Conservation (phyloP, 2,888 invertebrate species). For the Drosophila phalerata region DNA sequence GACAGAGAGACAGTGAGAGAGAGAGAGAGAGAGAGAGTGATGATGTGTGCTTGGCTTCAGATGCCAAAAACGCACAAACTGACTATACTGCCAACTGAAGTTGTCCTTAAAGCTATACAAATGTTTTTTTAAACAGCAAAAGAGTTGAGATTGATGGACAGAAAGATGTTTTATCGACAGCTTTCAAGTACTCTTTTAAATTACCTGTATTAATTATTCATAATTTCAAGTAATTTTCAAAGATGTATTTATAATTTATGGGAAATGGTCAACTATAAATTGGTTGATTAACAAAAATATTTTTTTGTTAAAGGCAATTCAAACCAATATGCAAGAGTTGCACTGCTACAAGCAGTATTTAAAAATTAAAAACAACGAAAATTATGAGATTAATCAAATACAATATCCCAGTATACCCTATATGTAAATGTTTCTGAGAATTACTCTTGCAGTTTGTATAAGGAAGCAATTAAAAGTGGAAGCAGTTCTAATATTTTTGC, state of each 20-base stretch:
- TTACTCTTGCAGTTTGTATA: too few species aligned
- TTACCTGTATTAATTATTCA: neutral
- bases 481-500: too few species aligned
- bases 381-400: too few species aligned
- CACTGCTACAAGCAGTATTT: neutral
- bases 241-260: neutral
- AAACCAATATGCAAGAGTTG: neutral
- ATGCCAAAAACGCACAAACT: neutral
- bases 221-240: neutral
- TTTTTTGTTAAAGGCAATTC: too few species aligned
- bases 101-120: slow-evolving; percentile 9
- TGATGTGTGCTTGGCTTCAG: slow-evolving; percentile 10
- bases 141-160: slow-evolving; percentile 2
- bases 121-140: neutral
- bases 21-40: slow-evolving; percentile 2
- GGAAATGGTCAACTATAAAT: neutral
- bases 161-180: neutral
- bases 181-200: neutral
- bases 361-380: too few species aligned
- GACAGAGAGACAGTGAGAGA: neutral
- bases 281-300: neutral
- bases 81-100: slow-evolving; percentile 8
- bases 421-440: too few species aligned
- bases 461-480: too few species aligned
- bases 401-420: too few species aligned